Conservation (phyloP, 2,797 vertebrate genomes). For the Sebastes ruberrimus region DNA sequence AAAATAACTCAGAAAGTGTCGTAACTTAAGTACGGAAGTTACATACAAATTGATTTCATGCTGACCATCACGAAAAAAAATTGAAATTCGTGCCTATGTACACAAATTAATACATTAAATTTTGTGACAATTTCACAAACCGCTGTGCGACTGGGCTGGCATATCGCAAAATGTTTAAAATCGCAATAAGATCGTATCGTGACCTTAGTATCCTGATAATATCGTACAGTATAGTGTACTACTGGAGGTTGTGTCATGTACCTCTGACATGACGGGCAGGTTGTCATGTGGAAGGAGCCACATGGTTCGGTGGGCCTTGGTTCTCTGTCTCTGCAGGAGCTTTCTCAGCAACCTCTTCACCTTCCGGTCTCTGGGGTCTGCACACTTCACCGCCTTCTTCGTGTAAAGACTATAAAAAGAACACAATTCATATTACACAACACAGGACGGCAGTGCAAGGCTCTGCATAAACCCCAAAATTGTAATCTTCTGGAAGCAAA, state of each 20-base stretch:
- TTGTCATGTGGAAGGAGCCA: slow-evolving; percentile 80
- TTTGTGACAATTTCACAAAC: not conserved
- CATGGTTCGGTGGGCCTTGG: slow-evolving; percentile 75
- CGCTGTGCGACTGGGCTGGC: not conserved
- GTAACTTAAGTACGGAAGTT: not conserved
- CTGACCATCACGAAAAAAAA: not conserved
- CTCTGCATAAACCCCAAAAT: not conserved
- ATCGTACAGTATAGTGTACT: not conserved
- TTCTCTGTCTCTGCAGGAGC: slow-evolving; percentile 76
- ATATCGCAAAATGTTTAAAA: not conserved
- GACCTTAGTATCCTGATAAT: not conserved
- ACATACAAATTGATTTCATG: not conserved
- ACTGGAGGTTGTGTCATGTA: not conserved
- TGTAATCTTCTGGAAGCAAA: not conserved
- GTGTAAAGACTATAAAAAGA: slow-evolving; percentile 82
- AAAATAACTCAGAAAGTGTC: not conserved
- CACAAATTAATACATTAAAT: not conserved
- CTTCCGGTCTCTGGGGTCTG: slow-evolving; percentile 83
- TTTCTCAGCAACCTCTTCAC: slow-evolving; percentile 86
- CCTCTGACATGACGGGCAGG: slow-evolving; percentile 85
- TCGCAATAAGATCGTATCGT: not conserved
- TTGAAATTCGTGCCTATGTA: not conserved
- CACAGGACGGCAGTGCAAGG: slow-evolving; percentile 1
- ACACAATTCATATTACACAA: slow-evolving; percentile 6
- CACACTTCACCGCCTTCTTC: slow-evolving; percentile 86